Percentiles rank a stretch among this genome's conserved stretches.
These are phyloP conservation scores for Tiphia femorata DNA, from an alignment of 2,888 invertebrate genomes.

Conservation along the genomic window DNA sequence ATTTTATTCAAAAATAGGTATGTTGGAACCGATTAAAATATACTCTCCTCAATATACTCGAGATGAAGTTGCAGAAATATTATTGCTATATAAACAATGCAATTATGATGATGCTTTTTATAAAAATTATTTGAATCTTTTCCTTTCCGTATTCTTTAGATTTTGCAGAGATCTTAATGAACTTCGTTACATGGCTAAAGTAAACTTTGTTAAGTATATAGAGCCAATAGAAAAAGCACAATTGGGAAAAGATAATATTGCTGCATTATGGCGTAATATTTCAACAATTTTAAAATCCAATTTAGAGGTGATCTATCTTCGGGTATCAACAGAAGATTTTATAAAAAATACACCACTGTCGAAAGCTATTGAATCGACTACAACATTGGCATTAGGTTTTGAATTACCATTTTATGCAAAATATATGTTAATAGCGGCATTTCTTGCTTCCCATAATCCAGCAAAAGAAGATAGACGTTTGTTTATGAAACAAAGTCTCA, in stretches of 20 bases:
- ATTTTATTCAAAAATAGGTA: conserved; percentile 79
- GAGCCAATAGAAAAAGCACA: conserved; percentile 81
- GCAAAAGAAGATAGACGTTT: conserved; percentile 88
- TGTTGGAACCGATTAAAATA: conserved; percentile 79
- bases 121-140: conserved; percentile 83
- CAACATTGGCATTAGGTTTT: conserved; percentile 70
- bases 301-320: conserved; percentile 82
- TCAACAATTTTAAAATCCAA: conserved; percentile 81
- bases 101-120: conserved; percentile 75
- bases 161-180: conserved; percentile 89
- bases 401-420: conserved; percentile 92
- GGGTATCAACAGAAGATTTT: conserved; percentile 69
- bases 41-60: conserved; percentile 87
- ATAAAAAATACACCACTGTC: conserved; percentile 44
- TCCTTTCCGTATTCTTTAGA: conserved; percentile 86
- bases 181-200: conserved; percentile 82
- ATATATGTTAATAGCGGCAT: conserved; percentile 89
- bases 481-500: conserved; percentile 85
- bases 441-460: conserved; percentile 93
- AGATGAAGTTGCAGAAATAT: conserved; percentile 74
- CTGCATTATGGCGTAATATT: conserved; percentile 85
- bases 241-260: conserved; percentile 75
- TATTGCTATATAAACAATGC: conserved; percentile 61
- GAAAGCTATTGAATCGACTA: conserved; percentile 61
- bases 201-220: conserved; percentile 82